Evolutionary conservation across 2,888 invertebrate species (phyloP).

Genomic region (Phaonia tiefii): DNA sequence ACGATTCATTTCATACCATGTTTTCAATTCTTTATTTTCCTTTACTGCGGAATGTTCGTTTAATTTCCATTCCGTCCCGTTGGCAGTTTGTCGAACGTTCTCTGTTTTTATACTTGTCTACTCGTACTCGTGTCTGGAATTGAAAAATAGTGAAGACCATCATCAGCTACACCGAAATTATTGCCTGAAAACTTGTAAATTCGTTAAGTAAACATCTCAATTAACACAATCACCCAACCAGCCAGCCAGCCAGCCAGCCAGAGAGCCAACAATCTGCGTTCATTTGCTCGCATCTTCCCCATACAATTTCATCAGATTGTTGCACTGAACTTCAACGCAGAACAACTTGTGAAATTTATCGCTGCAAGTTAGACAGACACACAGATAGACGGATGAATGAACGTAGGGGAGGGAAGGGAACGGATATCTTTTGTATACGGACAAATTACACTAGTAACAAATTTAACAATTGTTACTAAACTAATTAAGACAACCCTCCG

Average conservation of each 20-base stretch:
- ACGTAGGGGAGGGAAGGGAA: not conserved
- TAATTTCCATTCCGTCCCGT: not conserved
- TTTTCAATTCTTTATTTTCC: too few relatives aligned
- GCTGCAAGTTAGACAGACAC: constrained; percentile 19
- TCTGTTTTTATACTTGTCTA: not conserved
- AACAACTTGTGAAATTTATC: constrained; percentile 3
- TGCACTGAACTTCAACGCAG: not conserved
- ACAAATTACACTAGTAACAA: constrained; percentile 31
- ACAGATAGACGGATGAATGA: not conserved
- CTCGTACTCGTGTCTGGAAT: constrained; percentile 26
- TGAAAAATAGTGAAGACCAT: not conserved
- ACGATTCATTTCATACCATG: too few relatives aligned
- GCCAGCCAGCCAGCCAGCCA: not conserved
- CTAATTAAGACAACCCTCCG: constrained; percentile 17
- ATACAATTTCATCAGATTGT: not conserved
- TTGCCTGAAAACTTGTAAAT: constrained; percentile 45
- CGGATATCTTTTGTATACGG: not conserved
- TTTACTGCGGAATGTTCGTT: not conserved
- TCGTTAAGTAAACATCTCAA: constrained; percentile 41
- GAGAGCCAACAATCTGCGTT: not conserved
- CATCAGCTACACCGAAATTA: constrained; percentile 18
- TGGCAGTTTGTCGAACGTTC: too few relatives aligned
- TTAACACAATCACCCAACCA: constrained; percentile 21
- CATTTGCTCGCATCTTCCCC: not conserved
- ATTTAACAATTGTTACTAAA: constrained; percentile 34